Evolutionary conservation across 1,140 invertebrate genomes (phyloP), one percentile per base, ranked within the genome.

Genomic region (Cataglyphis hispanica): DNA sequence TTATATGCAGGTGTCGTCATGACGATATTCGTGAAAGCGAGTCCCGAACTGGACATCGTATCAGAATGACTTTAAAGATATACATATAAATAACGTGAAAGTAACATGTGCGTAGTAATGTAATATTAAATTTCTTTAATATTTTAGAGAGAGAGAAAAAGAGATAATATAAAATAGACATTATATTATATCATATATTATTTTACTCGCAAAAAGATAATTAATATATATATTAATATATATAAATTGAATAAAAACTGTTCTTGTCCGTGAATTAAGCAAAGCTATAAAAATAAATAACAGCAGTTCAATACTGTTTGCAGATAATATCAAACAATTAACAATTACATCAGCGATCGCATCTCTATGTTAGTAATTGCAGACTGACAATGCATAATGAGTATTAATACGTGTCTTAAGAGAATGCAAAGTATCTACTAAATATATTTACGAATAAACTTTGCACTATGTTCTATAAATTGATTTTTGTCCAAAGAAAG

Each of bases 381-480:
- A 87, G 87, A 86, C 89, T 91, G 89, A 92, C 92, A 46, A 92
- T 93, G 89, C 91, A 93, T 93, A 94, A 94, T 93, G 91, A 94
- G 84, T 91, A 93, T 91, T 69, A 92, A 94, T 92, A 90, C 86
- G 80, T 86, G 85, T 86, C 72, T 80, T 84, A 83, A 90, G 91
- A 90, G 91, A 86, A 93, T 93, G 89, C 89, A 90, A 90, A 87
- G 90, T 75, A 56, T 69, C 46, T 80, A 46, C 6, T 56, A n/a
- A 56, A 56, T 74, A 56, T 74, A 74, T 56, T 34, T 53, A 53
- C 1, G 19, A 56, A 37, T 56, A 56, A 74, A 34, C 10, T 60
- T 60, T 60, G 34, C 4, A 8, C 34, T 34, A 25, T 31, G 10
- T 34, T 31, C 13, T 4, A 37, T n/a, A 74, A 7, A 13, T 25